Base-by-base conservation (phyloP, 2,113 vertebrate species). In the Takifugu flavidus region DNA sequence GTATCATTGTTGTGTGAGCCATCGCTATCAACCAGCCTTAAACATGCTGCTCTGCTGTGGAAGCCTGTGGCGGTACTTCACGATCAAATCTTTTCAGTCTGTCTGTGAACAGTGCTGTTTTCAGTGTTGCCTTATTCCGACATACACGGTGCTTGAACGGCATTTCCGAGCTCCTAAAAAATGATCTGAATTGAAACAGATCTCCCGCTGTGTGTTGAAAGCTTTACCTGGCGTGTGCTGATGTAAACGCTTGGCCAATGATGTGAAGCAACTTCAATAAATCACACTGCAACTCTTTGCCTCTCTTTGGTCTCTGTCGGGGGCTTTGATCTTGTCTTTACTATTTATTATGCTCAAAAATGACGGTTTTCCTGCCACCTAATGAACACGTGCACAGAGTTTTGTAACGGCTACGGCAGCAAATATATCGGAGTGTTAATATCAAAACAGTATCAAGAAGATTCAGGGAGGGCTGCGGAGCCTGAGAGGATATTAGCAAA, bases 11-110 rank as follows among this genome's bases (percentile, higher is more conserved):
- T 39, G 6, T 39, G 34, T 4, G 34, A 39, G 7, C 31, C 31
- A 10, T 10, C 2, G 34, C 34, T 11, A 25, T 20, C 20, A 20
- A n/a, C 15, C 2, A n/a, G 82, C 82, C 82, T 85, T 82, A 77
- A 83, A 69, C 55, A 47, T 71, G 54, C 62, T 49, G 60, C 74
- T 81, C 78, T 77, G 78, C 74, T 51, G 67, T 72, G 73, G 61
- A 77, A 53, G 67, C 0, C 51, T 61, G 74, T 46, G 6, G 43
- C 12, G 50, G 28, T 29, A 69, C 53, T 62, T 62, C 71, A 49
- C 13, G 56, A 54, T 31, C 56, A 8, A 34, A 34, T 34, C 1
- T 34, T 7, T 34, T 7, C 31, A 34, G 31, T 5, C 8, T 39
- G 7, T 39, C 34, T 10, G 5, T 6, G 25, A 3, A 62, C 53